A percentile compares a stretch with the other conserved stretches of the same genome.
phyloP scores from a whole-genome alignment of 2,888 invertebrate genomes.

The Pegoplata infirma region DNA sequence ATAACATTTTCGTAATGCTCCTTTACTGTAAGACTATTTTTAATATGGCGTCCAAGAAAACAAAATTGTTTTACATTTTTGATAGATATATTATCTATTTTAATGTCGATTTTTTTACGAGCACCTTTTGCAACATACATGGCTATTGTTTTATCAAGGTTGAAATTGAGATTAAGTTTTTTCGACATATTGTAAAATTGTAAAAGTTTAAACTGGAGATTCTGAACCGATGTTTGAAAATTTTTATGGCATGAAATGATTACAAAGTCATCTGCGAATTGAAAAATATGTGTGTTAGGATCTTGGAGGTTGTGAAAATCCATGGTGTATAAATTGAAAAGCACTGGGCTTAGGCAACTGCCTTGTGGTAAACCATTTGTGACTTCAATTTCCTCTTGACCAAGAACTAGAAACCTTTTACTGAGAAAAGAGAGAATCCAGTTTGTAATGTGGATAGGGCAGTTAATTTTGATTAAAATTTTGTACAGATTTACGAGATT shows the following conservation, averaged over 20 bases:
- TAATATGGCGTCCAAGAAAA: not conserved
- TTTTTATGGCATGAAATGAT: not conserved
- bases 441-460: not conserved
- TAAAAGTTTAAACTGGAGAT: not conserved
- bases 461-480: not conserved
- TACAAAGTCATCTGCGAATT: not conserved
- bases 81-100: not conserved
- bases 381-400: not conserved
- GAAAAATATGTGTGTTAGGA: not conserved
- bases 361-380: not conserved
- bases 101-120: too few relatives aligned
- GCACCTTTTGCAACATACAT: too few relatives aligned
- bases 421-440: not conserved
- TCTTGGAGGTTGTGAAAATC: not conserved
- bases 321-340: not conserved
- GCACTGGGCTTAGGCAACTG: too few relatives aligned
- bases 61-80: not conserved
- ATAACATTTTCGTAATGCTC: not conserved
- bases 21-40: not conserved
- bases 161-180: too few relatives aligned
- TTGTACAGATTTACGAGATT: not conserved
- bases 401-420: not conserved
- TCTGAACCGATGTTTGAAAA: not conserved
- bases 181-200: not conserved
- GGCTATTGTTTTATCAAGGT: too few relatives aligned